Percentiles rank a stretch among this genome's conserved stretches.
Conservation (phyloP, 2,113 vertebrate genomes). For the Muscicapa adusta region DNA sequence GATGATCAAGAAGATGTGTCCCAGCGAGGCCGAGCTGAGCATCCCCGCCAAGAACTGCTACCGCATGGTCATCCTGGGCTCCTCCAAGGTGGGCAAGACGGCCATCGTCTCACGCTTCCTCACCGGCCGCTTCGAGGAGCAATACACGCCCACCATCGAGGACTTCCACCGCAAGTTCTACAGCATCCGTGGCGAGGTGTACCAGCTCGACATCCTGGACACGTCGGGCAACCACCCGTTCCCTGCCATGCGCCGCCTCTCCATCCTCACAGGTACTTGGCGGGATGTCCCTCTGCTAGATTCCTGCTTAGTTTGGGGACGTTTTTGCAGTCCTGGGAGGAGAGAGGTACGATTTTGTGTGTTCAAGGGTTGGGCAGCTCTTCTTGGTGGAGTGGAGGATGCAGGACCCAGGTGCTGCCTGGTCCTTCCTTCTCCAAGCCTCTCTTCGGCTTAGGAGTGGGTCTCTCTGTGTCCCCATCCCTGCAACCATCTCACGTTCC, state of each 20-base stretch:
- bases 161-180: constrained; percentile 99
- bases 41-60: constrained; percentile 96
- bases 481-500: background rate
- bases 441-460: background rate
- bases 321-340: background rate
- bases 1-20: constrained; percentile 97
- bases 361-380: background rate
- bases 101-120: constrained; percentile 96
- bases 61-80: constrained; percentile 96
- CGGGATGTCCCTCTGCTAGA: background rate
- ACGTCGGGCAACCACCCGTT: constrained; percentile 96
- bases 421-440: background rate
- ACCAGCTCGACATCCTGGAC: constrained; percentile 96
- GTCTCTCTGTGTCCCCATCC: background rate
- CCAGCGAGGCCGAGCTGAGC: constrained; percentile 84
- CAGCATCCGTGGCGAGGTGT: constrained; percentile 93
- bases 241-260: constrained; percentile 95
- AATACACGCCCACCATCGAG: constrained; percentile 97
- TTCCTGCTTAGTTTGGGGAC: background rate
- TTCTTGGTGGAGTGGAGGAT: background rate
- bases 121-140: constrained; percentile 91
- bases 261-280: constrained; percentile 91
- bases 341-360: background rate
- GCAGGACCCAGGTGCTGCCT: background rate
- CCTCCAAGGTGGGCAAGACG: constrained; percentile 97